Evolutionary conservation across 2,113 vertebrate species (phyloP).

Genomic region (Stegastes partitus): DNA sequence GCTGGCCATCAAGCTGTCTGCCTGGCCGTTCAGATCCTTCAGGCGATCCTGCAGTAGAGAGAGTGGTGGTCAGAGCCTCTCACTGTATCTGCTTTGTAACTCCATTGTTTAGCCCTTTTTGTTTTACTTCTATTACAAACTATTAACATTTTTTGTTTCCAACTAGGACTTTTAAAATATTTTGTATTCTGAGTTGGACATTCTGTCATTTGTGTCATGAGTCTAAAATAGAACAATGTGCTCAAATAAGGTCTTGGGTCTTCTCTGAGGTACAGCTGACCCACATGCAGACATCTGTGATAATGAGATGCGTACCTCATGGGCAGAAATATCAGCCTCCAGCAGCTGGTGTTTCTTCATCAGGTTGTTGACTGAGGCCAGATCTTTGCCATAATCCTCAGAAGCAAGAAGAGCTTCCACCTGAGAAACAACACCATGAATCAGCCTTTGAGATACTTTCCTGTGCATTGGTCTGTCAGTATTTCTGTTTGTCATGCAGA

Average conservation of each 20-base stretch:
- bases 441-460: not conserved
- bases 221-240: not conserved
- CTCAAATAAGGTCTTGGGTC: not conserved
- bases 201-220: not conserved
- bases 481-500: not conserved
- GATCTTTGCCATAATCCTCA: slow-evolving; percentile 98
- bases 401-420: slow-evolving; percentile 98
- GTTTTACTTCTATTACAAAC: not conserved
- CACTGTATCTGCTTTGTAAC: no score
- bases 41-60: slow-evolving; percentile 89
- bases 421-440: slow-evolving; percentile 72
- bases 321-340: slow-evolving; percentile 98
- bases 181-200: not conserved
- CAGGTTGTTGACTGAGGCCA: slow-evolving; percentile 98
- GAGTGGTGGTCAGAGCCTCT: no score
- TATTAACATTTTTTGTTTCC: not conserved
- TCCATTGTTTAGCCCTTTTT: not conserved
- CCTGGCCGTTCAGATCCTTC: slow-evolving; percentile 97
- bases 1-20: slow-evolving; percentile 97
- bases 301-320: slow-evolving; percentile 88
- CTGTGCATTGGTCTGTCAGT: not conserved
- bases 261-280: not conserved
- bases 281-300: not conserved
- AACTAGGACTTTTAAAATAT: not conserved
- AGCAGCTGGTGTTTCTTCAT: slow-evolving; percentile 98